phyloP scores from a whole-genome alignment of 2,888 invertebrate genomes.

The Calliphora vomitoria region DNA sequence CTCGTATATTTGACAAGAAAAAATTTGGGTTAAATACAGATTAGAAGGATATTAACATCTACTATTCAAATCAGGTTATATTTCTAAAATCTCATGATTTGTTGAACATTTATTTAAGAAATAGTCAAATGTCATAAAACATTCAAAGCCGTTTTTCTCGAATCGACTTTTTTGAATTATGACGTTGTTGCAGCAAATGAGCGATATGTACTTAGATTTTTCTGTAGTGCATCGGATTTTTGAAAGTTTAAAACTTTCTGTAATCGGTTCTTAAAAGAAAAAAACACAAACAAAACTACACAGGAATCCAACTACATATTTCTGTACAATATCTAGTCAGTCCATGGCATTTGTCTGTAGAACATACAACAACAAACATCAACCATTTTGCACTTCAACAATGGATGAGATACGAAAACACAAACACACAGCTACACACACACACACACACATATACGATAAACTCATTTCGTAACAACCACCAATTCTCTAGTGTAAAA shows the following conservation, averaged over 20 bases:
- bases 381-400: constrained; percentile 66
- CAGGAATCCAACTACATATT: not conserved
- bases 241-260: not conserved
- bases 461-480: constrained; percentile 22
- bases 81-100: too few relatives aligned
- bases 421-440: constrained; percentile 4
- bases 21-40: too few relatives aligned
- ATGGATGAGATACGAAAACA: constrained; percentile 32
- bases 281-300: constrained; percentile 3
- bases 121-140: too few relatives aligned
- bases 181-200: too few relatives aligned
- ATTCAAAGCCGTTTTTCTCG: too few relatives aligned
- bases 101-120: too few relatives aligned
- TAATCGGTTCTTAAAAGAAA: not conserved
- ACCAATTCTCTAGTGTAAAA: constrained; percentile 41
- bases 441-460: not conserved
- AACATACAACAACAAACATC: constrained; percentile 7
- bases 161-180: too few relatives aligned
- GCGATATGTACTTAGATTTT: too few relatives aligned
- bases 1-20: too few relatives aligned
- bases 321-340: not conserved
- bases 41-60: too few relatives aligned
- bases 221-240: too few relatives aligned
- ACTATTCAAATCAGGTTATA: too few relatives aligned
- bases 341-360: not conserved